phyloP scores from a whole-genome alignment of 2,113 vertebrate genomes.

The Salvelinus alpinus region DNA sequence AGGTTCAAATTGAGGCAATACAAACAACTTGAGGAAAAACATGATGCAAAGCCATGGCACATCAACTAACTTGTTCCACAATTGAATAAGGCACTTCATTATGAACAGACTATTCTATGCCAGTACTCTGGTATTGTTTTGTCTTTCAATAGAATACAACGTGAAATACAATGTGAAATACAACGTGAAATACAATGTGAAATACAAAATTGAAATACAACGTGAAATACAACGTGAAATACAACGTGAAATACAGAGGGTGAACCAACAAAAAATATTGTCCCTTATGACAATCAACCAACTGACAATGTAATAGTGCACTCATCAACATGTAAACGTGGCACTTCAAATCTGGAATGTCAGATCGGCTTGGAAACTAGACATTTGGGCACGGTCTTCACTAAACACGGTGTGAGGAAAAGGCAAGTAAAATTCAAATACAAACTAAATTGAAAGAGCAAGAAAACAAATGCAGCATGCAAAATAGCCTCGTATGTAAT shows the following conservation, averaged over 20 bases:
- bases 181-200: neutral
- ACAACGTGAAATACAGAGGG: neutral
- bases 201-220: no score
- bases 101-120: neutral
- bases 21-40: constrained; percentile 1
- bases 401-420: neutral
- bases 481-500: constrained; percentile 10
- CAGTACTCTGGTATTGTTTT: neutral
- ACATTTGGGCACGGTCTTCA: neutral
- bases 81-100: constrained; percentile 4
- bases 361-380: neutral
- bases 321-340: constrained; percentile 1
- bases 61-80: neutral
- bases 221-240: neutral
- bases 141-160: neutral
- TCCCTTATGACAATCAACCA: constrained; percentile 6
- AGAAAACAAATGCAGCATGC: constrained; percentile 7
- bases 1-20: constrained; percentile 9
- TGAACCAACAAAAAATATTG: neutral
- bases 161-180: neutral
- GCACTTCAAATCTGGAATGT: constrained; percentile 2
- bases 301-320: constrained; percentile 4
- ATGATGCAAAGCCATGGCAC: neutral
- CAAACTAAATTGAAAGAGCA: neutral
- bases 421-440: neutral